Conservation (phyloP, 1,140 invertebrate genomes). For the Glomeris maerens region DNA sequence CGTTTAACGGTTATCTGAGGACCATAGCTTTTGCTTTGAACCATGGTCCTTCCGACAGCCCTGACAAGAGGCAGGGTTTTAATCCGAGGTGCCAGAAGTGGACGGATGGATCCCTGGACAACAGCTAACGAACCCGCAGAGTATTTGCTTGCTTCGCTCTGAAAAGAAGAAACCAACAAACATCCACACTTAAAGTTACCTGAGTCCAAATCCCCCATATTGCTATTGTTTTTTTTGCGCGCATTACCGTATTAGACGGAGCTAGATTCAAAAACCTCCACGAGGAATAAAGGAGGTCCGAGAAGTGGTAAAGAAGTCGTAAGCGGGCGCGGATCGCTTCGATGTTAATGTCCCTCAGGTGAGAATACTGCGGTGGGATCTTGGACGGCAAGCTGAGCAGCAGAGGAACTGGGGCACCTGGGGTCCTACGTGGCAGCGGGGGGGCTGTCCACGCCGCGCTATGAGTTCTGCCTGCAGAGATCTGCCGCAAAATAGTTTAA, state of each 20-base stretch:
- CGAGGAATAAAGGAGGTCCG: constrained; percentile 45
- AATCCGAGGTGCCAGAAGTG: constrained; percentile 41
- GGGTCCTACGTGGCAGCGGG: constrained; percentile 32
- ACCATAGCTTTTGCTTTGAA: constrained; percentile 50
- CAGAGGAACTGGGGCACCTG: constrained; percentile 35
- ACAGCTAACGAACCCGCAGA: constrained; percentile 18
- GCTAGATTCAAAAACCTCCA: constrained; percentile 45
- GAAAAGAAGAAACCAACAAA: constrained; percentile 8
- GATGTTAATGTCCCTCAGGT: constrained; percentile 37
- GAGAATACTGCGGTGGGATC: constrained; percentile 43
- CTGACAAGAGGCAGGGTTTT: constrained; percentile 49
- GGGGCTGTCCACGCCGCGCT: constrained; percentile 48
- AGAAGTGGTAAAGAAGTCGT: constrained; percentile 44
- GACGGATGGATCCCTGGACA: constrained; percentile 32
- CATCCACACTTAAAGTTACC: not conserved
- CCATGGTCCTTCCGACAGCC: constrained; percentile 48
- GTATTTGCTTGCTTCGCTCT: constrained; percentile 19
- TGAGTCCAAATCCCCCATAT: no score
- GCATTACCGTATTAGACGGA: no score
- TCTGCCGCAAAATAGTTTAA: constrained; percentile 24
- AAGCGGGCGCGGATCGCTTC: constrained; percentile 40
- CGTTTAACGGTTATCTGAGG: constrained; percentile 49
- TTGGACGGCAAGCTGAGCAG: constrained; percentile 38
- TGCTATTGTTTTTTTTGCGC: no score
- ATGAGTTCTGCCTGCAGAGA: constrained; percentile 46